These are phyloP conservation scores for Brachionus koreanus DNA, from an alignment of 1,140 invertebrate genomes.

Conservation along the genomic window DNA sequence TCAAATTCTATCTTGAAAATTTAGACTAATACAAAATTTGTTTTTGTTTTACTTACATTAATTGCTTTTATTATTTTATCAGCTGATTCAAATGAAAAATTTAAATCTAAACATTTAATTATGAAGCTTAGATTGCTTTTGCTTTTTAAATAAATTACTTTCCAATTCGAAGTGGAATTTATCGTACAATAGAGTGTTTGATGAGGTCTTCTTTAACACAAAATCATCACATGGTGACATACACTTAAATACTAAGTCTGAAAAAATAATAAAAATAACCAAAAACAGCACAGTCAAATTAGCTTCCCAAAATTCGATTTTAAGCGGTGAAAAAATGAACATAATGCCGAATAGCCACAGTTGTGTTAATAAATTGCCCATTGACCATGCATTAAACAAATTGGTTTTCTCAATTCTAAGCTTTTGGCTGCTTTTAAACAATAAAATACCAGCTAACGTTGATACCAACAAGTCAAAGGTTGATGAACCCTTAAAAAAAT, in stretches of 20 bases:
- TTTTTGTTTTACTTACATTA: background rate
- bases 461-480: background rate
- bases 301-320: constrained; percentile 17
- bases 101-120: background rate
- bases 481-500: background rate
- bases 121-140: background rate
- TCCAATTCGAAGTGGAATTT: background rate
- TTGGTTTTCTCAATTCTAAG: background rate
- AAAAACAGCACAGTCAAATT: background rate
- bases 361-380: background rate
- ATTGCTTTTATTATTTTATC: constrained; percentile 5
- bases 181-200: background rate
- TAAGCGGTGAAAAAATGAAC: background rate
- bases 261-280: background rate
- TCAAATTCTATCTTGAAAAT: background rate
- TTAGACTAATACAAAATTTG: background rate
- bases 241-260: background rate
- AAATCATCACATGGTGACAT: background rate
- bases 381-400: background rate
- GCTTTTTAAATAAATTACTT: background rate
- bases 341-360: background rate
- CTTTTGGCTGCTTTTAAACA: background rate
- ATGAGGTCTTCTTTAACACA: background rate
- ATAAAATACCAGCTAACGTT: background rate
- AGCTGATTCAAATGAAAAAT: constrained; percentile 13